phyloP scores from a whole-genome alignment of 2,797 vertebrate species.

The Tragopan temminckii region DNA sequence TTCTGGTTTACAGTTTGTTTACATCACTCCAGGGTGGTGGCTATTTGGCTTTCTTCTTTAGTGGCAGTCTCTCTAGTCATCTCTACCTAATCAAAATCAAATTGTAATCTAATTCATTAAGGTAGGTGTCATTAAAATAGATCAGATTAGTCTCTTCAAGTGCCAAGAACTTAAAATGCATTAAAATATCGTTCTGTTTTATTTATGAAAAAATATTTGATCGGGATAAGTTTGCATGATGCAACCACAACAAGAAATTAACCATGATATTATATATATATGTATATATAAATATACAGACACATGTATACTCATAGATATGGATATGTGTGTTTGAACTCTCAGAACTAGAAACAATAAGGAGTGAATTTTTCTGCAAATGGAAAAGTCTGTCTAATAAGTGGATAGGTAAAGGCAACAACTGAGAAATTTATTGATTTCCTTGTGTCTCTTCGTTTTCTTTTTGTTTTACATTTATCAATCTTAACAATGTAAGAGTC shows the following conservation, averaged over 20 bases:
- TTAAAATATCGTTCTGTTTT: neutral
- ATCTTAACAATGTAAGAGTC: neutral
- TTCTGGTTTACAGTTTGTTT: neutral
- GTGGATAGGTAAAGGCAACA: neutral
- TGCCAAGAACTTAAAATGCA: constrained; percentile 39
- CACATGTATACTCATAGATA: neutral
- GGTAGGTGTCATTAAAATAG: constrained; percentile 47
- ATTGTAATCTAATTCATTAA: constrained; percentile 60
- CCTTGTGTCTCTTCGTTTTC: neutral
- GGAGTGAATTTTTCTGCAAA: neutral
- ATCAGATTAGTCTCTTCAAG: constrained; percentile 48
- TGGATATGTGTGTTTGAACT: neutral
- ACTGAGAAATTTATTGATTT: neutral
- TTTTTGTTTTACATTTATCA: neutral
- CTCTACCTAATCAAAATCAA: constrained; percentile 52
- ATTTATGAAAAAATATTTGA: neutral
- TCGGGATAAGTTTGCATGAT: neutral
- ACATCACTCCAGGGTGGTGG: neutral
- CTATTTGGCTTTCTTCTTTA: constrained; percentile 23
- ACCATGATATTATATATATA: no score
- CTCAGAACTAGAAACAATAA: neutral
- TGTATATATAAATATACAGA: no score
- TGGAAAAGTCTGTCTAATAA: neutral
- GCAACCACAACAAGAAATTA: neutral
- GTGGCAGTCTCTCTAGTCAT: constrained; percentile 3